A percentile compares a stretch with the other conserved stretches of the same genome.
Evolutionary conservation across 2,888 invertebrate species (phyloP).

Genomic region (Lycia hirtaria): DNA sequence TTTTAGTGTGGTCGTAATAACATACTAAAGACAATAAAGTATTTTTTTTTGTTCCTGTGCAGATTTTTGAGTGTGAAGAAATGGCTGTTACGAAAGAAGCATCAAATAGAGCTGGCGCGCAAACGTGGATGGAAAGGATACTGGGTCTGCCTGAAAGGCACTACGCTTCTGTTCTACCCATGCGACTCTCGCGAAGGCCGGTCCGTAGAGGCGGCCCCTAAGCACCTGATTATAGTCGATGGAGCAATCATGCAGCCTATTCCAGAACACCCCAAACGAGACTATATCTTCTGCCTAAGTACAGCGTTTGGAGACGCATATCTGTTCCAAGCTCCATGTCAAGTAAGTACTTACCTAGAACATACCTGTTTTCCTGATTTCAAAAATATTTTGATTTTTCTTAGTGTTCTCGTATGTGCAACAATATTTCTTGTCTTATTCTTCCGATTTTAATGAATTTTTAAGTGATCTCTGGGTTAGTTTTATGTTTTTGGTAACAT

Average conservation of each 20-base stretch:
- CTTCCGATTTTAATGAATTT: no score
- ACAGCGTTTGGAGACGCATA: slow-evolving; percentile 99
- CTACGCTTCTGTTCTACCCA: slow-evolving; percentile 97
- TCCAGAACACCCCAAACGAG: slow-evolving; percentile 99
- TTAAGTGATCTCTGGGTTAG: no score
- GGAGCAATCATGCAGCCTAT: slow-evolving; percentile 99
- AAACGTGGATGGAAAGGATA: slow-evolving; percentile 99
- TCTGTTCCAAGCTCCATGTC: slow-evolving; percentile 96
- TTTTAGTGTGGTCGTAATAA: no score
- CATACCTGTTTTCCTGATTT: not conserved
- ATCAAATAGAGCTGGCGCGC: slow-evolving; percentile 97
- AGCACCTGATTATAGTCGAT: slow-evolving; percentile 97
- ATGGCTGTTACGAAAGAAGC: slow-evolving; percentile 98
- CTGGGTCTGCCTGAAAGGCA: slow-evolving; percentile 99
- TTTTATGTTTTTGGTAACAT: no score
- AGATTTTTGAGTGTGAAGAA: slow-evolving; percentile 99
- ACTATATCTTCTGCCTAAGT: slow-evolving; percentile 98
- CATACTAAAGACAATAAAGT: not conserved
- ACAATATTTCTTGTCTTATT: no score
- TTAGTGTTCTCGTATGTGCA: no score
- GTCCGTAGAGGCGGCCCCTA: slow-evolving; percentile 96
- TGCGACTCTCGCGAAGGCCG: slow-evolving; percentile 96
- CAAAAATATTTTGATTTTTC: not conserved
- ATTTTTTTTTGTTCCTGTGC: slow-evolving; percentile 51
- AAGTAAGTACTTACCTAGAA: slow-evolving; percentile 81